These are phyloP conservation scores for Gymnoscopelus braueri DNA, from an alignment of 2,797 vertebrate genomes.

Conservation along the genomic window DNA sequence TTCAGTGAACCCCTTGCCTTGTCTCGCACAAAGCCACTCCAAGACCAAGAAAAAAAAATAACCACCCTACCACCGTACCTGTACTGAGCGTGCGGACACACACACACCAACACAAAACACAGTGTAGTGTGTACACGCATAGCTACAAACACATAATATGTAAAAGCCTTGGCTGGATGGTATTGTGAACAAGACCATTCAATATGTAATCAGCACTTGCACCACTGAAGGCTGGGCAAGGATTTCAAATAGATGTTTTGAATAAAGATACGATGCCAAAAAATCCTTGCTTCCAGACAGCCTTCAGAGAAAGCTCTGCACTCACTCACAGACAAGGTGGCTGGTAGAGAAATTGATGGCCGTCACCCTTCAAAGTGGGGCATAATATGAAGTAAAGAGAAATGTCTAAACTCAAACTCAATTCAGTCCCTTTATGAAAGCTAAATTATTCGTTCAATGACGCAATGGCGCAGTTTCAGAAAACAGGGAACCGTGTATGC, in stretches of 20 bases:
- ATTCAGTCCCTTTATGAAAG: slow-evolving; percentile 22
- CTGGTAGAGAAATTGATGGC: slow-evolving; percentile 29
- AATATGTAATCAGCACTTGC: slow-evolving; percentile 9
- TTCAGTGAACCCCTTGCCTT: slow-evolving; percentile 45
- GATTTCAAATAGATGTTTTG: slow-evolving; percentile 36
- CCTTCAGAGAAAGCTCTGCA: slow-evolving; percentile 28
- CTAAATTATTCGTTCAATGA: slow-evolving; percentile 34
- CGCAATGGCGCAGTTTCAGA: slow-evolving; percentile 24
- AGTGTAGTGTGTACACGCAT: slow-evolving; percentile 9
- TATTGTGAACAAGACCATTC: slow-evolving; percentile 29
- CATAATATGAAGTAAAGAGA: slow-evolving; percentile 40
- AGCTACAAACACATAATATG: slow-evolving; percentile 23
- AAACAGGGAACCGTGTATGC: slow-evolving; percentile 16
- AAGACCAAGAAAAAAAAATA: slow-evolving; percentile 29
- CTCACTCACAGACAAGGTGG: slow-evolving; percentile 44
- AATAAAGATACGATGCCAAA: slow-evolving; percentile 26
- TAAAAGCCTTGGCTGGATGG: slow-evolving; percentile 17
- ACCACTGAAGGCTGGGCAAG: slow-evolving; percentile 25
- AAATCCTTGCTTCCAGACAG: slow-evolving; percentile 32
- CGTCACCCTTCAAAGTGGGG: slow-evolving; percentile 33
- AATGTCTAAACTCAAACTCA: slow-evolving; percentile 21
- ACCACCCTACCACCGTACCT: neutral
- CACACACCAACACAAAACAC: slow-evolving; percentile 13
- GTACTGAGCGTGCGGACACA: slow-evolving; percentile 5
- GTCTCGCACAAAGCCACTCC: slow-evolving; percentile 45